Evolutionary conservation across 2,113 vertebrate species (phyloP).

Genomic region (Emydocephalus ijimae): DNA sequence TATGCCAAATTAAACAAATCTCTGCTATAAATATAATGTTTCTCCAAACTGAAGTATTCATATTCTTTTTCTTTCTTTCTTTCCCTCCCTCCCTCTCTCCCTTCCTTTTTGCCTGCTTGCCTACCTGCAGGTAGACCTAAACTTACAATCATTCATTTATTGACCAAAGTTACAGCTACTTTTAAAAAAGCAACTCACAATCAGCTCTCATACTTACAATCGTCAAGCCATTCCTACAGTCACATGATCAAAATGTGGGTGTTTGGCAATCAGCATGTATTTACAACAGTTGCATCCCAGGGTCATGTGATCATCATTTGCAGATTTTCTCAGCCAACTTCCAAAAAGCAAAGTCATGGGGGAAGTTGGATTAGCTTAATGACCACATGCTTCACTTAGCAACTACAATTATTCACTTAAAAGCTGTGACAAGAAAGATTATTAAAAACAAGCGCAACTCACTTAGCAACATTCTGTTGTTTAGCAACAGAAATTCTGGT

Average conservation of each 20-base stretch:
- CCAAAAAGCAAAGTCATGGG: background rate
- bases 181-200: background rate
- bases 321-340: background rate
- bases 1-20: background rate
- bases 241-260: background rate
- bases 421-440: background rate
- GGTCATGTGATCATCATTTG: background rate
- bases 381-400: background rate
- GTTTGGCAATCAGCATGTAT: background rate
- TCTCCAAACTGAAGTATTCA: background rate
- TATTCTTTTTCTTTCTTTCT: no score
- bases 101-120: no score
- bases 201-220: background rate
- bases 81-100: no score
- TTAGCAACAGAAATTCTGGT: background rate
- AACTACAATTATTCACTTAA: background rate
- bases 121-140: background rate
- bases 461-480: background rate
- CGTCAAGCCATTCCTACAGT: background rate
- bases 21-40: background rate
- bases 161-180: background rate
- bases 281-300: background rate
- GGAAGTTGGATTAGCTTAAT: background rate
- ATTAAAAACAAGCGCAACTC: background rate
- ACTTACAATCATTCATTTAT: background rate